A percentile compares a stretch with the other conserved stretches of the same genome.
Evolutionary conservation across 2,888 invertebrate genomes (phyloP).

Genomic region (Mamestra brassicae): DNA sequence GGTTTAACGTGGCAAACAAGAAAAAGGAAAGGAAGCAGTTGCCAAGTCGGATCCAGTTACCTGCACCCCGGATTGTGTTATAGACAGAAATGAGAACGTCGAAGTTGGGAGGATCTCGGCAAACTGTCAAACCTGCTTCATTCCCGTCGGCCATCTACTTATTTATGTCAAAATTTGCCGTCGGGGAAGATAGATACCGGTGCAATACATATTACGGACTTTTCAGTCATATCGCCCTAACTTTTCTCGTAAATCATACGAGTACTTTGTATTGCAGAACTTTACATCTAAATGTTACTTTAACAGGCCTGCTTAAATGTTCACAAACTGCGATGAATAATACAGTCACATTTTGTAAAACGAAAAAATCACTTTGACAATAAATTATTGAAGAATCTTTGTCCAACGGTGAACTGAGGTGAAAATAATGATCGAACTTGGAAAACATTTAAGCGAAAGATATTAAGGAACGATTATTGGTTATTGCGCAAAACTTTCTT

Average conservation of each 20-base stretch:
- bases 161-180: slow-evolving; percentile 60
- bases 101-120: slow-evolving; percentile 67
- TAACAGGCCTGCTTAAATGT: slow-evolving; percentile 59
- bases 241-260: slow-evolving; percentile 61
- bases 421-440: slow-evolving; percentile 76
- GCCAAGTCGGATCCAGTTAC: slow-evolving; percentile 67
- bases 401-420: slow-evolving; percentile 63
- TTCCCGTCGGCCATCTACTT: slow-evolving; percentile 64
- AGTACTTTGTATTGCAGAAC: slow-evolving; percentile 55
- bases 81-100: slow-evolving; percentile 67
- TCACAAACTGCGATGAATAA: slow-evolving; percentile 60
- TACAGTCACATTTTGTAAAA: slow-evolving; percentile 51
- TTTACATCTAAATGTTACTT: slow-evolving; percentile 54
- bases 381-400: slow-evolving; percentile 60
- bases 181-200: slow-evolving; percentile 49
- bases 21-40: slow-evolving; percentile 66
- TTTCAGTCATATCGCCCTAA: slow-evolving; percentile 55
- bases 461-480: slow-evolving; percentile 78
- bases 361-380: slow-evolving; percentile 54
- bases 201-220: slow-evolving; percentile 59
- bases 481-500: slow-evolving; percentile 77
- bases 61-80: slow-evolving; percentile 68
- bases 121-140: slow-evolving; percentile 76
- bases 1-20: slow-evolving; percentile 64
- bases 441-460: slow-evolving; percentile 76